Evolutionary conservation across 2,797 vertebrate species (phyloP), one percentile per base, ranked within the genome.

Genomic region (Gymnodraco acuticeps): DNA sequence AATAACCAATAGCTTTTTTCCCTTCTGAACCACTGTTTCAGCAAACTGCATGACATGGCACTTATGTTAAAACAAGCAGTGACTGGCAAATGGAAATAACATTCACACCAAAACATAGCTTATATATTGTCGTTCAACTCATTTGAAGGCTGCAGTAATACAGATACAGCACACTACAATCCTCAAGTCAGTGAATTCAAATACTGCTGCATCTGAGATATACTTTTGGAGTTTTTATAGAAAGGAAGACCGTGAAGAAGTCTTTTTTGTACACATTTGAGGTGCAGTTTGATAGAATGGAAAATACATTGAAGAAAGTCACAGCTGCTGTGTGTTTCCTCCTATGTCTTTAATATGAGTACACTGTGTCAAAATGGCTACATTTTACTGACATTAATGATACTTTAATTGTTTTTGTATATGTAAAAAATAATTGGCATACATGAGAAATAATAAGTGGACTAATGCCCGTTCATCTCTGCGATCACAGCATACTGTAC

Each of bases 1-100:
- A 77, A 55, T 20, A 56, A 79, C 74, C 78, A 19, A 23, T 27
- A 9, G 42, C 64, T 78, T 64, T 42, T 38, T 38, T 38, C 66
- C 54, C 47, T 43, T 54, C 54, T 64, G 53, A 76, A 56, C 38
- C 63, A 8, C 70, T 43, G 75, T 45, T 78, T 71, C 70, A 67
- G 62, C 82, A 86, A 72, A 81, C 70, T 73, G 79, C 84, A 88
- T 75, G 83, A 86, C 87, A 92, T 91, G 87, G 92, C 91, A 92
- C 89, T 85, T 91, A 80, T 86, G 83, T 87, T 84, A 73, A 84
- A 86, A 86, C 70, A 87, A 82, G 80, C 63, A 62, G 80, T 71
- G 81, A 81, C 53, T 31, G 65, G 80, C 56, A 81, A 78, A 85
- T 52, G 31, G 87, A 86, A 81, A 74, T 16, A 77, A 87, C 85